Percentiles rank a stretch among this genome's conserved stretches.
These are phyloP conservation scores for Yponomeuta evonymella DNA, from an alignment of 2,888 invertebrate species.

Conservation along the genomic window DNA sequence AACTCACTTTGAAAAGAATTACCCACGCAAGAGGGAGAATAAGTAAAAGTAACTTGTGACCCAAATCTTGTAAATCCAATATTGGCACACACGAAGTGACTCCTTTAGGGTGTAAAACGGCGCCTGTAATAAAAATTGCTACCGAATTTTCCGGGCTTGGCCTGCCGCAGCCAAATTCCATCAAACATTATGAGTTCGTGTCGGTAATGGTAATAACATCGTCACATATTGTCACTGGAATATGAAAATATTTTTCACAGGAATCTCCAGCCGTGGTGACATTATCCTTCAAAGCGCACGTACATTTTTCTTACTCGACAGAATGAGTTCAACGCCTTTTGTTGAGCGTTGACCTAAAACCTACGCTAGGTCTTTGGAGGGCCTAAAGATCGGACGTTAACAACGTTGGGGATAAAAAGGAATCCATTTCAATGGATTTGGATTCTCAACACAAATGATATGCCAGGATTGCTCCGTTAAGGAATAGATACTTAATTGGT, in stretches of 20 bases:
- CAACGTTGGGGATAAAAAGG: not conserved
- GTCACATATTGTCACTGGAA: conserved; percentile 6
- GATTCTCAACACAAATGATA: not conserved
- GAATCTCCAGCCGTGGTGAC: not conserved
- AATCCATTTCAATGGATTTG: conserved; percentile 1
- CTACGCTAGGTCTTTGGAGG: not conserved
- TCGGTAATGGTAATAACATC: conserved; percentile 6
- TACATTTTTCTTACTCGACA: not conserved
- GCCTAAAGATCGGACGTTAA: not conserved
- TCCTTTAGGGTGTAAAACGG: not conserved
- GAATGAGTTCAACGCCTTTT: not conserved
- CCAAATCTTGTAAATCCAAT: not conserved
- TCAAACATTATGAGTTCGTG: conserved; percentile 6
- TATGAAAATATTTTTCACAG: conserved; percentile 5
- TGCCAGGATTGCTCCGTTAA: not conserved
- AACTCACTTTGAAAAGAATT: not conserved
- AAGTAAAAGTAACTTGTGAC: not conserved
- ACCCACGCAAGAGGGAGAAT: not conserved
- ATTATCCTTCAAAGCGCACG: not conserved
- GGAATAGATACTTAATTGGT: not conserved
- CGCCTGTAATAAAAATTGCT: not conserved
- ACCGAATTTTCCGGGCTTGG: not conserved
- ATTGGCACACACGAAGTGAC: not conserved
- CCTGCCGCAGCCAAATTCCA: not conserved
- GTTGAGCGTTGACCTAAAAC: not conserved